Conservation (phyloP, 1,140 invertebrate genomes). For the Diploscapter pachys region DNA sequence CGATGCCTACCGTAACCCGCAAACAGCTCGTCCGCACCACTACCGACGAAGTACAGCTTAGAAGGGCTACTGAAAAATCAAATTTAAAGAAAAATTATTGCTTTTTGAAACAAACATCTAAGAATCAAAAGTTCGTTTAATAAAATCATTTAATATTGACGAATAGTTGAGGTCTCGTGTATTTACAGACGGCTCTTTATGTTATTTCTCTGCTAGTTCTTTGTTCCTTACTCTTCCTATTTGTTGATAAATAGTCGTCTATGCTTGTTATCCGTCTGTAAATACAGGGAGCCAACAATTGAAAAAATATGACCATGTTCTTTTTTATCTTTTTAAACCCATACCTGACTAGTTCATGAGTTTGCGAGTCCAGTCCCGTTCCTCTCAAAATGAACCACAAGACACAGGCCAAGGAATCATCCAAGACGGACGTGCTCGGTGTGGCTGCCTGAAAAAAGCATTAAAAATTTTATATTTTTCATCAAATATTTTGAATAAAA, state of each 20-base stretch:
- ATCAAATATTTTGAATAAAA: no score
- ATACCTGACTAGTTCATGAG: slow-evolving; percentile 42
- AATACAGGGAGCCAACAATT: background rate
- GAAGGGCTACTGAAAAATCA: background rate
- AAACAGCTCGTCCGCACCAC: slow-evolving; percentile 93
- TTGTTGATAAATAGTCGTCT: no score
- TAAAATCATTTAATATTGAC: background rate
- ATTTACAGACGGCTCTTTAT: no score
- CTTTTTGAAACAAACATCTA: background rate
- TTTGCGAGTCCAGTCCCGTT: slow-evolving; percentile 60
- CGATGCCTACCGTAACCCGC: slow-evolving; percentile 78
- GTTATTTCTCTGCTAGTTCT: no score
- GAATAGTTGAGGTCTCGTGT: background rate
- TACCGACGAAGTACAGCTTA: slow-evolving; percentile 66
- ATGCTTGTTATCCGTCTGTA: background rate
- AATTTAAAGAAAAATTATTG: background rate
- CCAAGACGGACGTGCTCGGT: slow-evolving; percentile 73
- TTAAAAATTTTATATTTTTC: no score
- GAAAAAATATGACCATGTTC: background rate
- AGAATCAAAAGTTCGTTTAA: background rate
- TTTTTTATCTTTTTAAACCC: background rate
- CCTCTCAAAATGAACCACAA: slow-evolving; percentile 89
- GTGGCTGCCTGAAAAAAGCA: background rate
- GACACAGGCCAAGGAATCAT: slow-evolving; percentile 88
- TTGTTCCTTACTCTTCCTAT: no score